Base-by-base conservation (phyloP, 2,888 invertebrate species). In the Ctenicera cuprea region DNA sequence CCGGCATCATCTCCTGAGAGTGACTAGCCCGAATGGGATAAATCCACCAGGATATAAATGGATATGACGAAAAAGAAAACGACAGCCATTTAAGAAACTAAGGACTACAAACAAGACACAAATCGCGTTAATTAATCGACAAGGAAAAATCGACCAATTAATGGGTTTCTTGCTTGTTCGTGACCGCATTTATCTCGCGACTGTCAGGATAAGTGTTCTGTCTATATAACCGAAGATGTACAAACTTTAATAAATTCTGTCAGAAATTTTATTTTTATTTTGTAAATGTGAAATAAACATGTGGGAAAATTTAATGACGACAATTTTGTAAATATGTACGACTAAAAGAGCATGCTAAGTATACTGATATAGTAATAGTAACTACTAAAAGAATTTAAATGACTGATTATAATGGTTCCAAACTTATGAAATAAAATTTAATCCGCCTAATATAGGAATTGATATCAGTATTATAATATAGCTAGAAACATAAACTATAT, bases 11-110 rank as follows among this genome's bases (percentile, higher is more conserved):
- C 84, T 11, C 82, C 82, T 64, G 85, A 83, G 73, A 85, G 82
- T 76, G 86, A 86, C 79, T 85, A 86, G 84, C 83, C 82, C 80
- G 86, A 86, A 77, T 85, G 86, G 86, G 85, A 87, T 81, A 82
- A 80, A 75, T 86, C 87, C 79, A 87, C 86, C 73, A 83, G 83
- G 81, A 86, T 87, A 77, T 82, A 81, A 79, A 62, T 45, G 62
- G 45, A 67, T 14, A 61, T 26, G 62, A 43, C 62, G n/a, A 69
- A 59, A 67, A 61, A 68, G 41, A 59, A 26, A 33, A 20, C 18
- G 38, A 38, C 37, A 38, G 9, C 20, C 38, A 18, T 20, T 59
- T 38, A 16, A 57, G 30, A 33, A 30, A 38, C 33, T 59, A 33
- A 54, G 22, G 54, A 54, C 54, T 30, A 38, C 18, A 38, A 41